Base-by-base conservation (phyloP, 2,888 invertebrate genomes). In the Spodoptera littoralis region DNA sequence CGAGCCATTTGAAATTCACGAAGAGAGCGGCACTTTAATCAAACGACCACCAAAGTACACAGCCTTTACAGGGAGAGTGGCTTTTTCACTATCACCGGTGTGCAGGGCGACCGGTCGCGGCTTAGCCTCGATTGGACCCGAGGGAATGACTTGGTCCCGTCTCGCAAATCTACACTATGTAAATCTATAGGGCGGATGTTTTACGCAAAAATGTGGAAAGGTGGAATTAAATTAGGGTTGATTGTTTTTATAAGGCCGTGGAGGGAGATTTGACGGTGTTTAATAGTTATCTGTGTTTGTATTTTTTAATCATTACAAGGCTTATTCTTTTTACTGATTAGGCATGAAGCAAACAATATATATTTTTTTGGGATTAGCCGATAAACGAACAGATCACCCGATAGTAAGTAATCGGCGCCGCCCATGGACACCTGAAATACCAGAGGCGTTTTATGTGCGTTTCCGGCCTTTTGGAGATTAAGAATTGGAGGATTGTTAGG, bases 61-160 rank as follows among this genome's bases (percentile, higher is more conserved):
- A 58, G 76, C 67, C 61, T 75, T 75, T 76, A 65, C 69, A 58
- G 59, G 61, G 24, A 59, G 60, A 65, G 61, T 63, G 64, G 75
- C 62, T 61, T 75, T 77, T 79, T 73, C 73, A 68, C 72, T 77
- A 78, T 79, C 78, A 73, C 67, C 70, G 75, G 61, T 65, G 70
- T 64, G 65, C 80, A 78, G 80, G 70, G 63, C 66, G 59, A 49
- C 64, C 60, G 74, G 53, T 55, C 61, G 65, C 45, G 70, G 73
- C 61, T 77, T 73, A 77, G 66, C 61, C 63, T 43, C 60, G 66
- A 77, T 77, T 73, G 76, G 69, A 47, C 73, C 66, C 60, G 51
- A 49, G 64, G 57, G 79, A 63, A 72, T 69, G 62, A 78, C 76
- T 59, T 63, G 65, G 62, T 57, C 68, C 58, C 64, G 53, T 65